These are phyloP conservation scores for Ophonus ardosiacus DNA, from an alignment of 2,888 invertebrate species.

Conservation along the genomic window DNA sequence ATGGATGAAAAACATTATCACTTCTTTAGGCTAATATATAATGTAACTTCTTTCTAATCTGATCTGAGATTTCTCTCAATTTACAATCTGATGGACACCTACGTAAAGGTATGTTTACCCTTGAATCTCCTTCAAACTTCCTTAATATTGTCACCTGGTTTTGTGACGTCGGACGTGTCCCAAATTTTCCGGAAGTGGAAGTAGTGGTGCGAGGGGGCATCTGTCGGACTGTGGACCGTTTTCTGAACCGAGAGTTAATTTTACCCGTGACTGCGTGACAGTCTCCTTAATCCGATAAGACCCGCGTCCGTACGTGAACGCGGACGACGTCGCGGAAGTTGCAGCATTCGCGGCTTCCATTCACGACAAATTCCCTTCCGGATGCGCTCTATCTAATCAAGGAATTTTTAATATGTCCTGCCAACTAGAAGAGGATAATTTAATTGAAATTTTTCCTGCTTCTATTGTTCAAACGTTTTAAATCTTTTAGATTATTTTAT, in stretches of 20 bases:
- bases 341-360: slow-evolving; percentile 31
- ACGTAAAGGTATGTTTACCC: neutral
- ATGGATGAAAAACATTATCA: neutral
- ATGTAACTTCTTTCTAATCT: neutral
- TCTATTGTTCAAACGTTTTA: slow-evolving; percentile 22
- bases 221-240: slow-evolving; percentile 51
- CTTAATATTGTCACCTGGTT: neutral
- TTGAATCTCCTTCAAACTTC: neutral
- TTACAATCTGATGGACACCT: neutral
- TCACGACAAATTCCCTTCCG: slow-evolving; percentile 45
- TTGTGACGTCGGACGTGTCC: neutral
- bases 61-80: neutral
- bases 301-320: slow-evolving; percentile 63
- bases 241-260: slow-evolving; percentile 69
- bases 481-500: slow-evolving; percentile 3
- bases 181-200: neutral
- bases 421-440: slow-evolving; percentile 36
- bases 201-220: neutral
- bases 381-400: slow-evolving; percentile 33
- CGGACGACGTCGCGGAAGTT: neutral
- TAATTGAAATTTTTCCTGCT: slow-evolving; percentile 41
- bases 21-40: neutral
- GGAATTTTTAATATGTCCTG: slow-evolving; percentile 51
- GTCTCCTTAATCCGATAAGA: slow-evolving; percentile 71
- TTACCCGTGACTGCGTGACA: slow-evolving; percentile 71